Conservation (phyloP, 2,113 vertebrate genomes). For the Ptilorrhoa leucosticta region DNA sequence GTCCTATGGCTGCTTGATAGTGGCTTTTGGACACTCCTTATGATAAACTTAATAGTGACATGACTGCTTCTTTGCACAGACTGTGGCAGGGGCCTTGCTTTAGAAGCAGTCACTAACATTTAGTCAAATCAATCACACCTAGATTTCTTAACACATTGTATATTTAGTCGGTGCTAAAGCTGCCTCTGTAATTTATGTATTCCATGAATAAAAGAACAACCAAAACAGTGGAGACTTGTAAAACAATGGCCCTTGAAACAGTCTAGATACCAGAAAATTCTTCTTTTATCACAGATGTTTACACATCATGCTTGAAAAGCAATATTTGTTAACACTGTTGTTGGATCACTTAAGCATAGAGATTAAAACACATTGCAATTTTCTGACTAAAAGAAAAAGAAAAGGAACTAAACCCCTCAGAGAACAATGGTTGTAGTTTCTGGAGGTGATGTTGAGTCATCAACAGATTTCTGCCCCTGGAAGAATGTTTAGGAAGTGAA, state of each 20-base stretch:
- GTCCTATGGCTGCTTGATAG: background rate
- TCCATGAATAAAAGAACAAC: background rate
- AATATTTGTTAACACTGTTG: background rate
- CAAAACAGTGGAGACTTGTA: background rate
- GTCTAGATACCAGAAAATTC: background rate
- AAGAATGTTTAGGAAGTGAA: conserved; percentile 63
- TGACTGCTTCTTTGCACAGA: background rate
- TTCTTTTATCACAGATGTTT: background rate
- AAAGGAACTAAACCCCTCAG: conserved; percentile 26
- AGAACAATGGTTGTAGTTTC: conserved; percentile 18
- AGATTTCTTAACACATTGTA: background rate
- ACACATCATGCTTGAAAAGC: background rate
- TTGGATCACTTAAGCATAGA: background rate
- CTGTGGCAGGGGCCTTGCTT: background rate
- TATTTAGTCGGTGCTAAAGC: background rate
- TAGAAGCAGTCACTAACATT: background rate
- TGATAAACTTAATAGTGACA: background rate
- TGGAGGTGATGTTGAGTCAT: conserved; percentile 47
- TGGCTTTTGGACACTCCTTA: background rate
- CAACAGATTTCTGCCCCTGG: background rate
- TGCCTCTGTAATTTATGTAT: background rate
- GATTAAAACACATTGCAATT: background rate
- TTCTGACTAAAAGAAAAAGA: background rate
- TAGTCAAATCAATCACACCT: background rate
- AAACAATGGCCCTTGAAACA: background rate